Evolutionary conservation across 2,113 vertebrate genomes (phyloP), one percentile per base, ranked within the genome.

Genomic region (Oxygymnocypris stewartii): DNA sequence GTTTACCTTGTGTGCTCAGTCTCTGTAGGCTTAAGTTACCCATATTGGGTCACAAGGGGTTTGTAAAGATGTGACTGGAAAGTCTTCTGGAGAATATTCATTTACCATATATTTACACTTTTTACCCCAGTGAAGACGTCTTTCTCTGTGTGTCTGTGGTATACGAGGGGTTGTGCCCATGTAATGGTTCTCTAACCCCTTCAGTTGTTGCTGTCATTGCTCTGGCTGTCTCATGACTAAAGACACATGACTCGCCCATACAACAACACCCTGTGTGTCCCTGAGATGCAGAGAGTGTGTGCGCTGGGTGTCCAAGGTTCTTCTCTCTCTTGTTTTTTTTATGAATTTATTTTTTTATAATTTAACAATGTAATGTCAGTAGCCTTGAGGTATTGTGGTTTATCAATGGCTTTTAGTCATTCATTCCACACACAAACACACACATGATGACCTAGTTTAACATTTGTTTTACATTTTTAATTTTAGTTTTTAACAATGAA

Each of bases 191-290:
- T 49, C 82, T 9, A 82, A 16, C 61, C 84, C 69, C 23, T 80
- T 40, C 35, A 18, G n/a, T 61, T 69, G 47, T 35, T 59, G 49
- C 78, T 91, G 78, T 90, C 90, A 85, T 84, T 92, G 82, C 69
- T 51, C 37, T 44, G 88, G 89, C 85, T 90, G 93, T 94, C 94
- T 93, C 90, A 94, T 95, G 95, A 95, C 94, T 91, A 35, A 86
- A 87, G 89, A 93, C 94, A 93, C 94, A 95, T 94, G 95, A 95
- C 87, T 87, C 40, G 11, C 80, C 79, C 65, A 87, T 82, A 57
- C 73, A 88, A 82, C 51, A 87, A 18, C 25, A 75, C 23, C 73
- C 63, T 86, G 86, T 88, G 47, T 82, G 75, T 84, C 47, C 8
- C 14, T 51, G 14, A 6, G 16, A 28, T 16, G 42, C 9, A 49